Conservation (phyloP, 2,888 invertebrate genomes). For the Ormyrus pomaceus region DNA sequence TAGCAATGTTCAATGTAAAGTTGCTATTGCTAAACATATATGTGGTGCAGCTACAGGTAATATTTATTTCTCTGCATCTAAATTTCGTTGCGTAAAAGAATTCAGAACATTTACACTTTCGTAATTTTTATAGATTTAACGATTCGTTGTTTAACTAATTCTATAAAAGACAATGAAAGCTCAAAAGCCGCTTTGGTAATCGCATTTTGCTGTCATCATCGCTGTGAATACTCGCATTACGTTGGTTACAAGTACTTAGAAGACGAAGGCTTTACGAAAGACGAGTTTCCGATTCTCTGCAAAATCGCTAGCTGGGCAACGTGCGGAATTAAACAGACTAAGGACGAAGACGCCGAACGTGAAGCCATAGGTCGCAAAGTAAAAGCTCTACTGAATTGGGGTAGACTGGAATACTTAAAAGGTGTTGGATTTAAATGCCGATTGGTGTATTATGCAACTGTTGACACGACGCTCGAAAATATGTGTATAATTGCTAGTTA, state of each 20-base stretch:
- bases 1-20: constrained; percentile 74
- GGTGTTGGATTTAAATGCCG: constrained; percentile 79
- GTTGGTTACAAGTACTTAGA: constrained; percentile 82
- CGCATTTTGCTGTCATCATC: constrained; percentile 94
- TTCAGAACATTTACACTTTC: not conserved
- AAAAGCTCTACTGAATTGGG: constrained; percentile 87
- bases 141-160: constrained; percentile 81
- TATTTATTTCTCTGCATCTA: not conserved
- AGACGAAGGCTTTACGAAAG: constrained; percentile 77
- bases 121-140: constrained; percentile 80
- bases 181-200: constrained; percentile 81
- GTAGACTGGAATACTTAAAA: constrained; percentile 81
- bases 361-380: constrained; percentile 84
- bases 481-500: constrained; percentile 83
- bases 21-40: constrained; percentile 91
- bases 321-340: constrained; percentile 83
- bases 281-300: constrained; percentile 85
- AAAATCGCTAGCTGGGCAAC: constrained; percentile 94
- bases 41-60: constrained; percentile 92
- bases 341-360: constrained; percentile 71
- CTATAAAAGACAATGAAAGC: constrained; percentile 68
- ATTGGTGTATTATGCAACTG: constrained; percentile 82
- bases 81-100: too few species aligned
- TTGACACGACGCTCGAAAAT: constrained; percentile 85
- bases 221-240: constrained; percentile 85